Evolutionary conservation across 2,113 vertebrate genomes (phyloP).

Genomic region (Phyllopteryx taeniolatus): DNA sequence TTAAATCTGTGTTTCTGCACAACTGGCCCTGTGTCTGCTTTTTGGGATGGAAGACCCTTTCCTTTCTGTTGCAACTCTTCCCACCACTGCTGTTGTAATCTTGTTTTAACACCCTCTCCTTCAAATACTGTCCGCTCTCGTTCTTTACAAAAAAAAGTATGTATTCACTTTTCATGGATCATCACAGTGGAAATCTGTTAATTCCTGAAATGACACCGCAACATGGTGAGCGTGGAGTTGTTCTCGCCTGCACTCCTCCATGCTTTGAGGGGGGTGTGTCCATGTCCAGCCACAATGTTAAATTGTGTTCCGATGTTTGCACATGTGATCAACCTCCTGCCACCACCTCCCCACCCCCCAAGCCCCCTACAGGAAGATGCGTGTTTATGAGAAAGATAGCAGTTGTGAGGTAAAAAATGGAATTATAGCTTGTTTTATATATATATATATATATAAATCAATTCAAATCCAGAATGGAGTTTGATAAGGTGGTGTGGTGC

Average conservation of each 20-base stretch:
- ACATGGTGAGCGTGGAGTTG: constrained; percentile 1
- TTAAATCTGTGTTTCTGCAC: constrained; percentile 82
- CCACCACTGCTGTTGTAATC: background rate
- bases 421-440: background rate
- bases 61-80: constrained; percentile 33
- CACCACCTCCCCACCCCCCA: constrained; percentile 17
- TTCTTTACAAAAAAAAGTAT: background rate
- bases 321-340: constrained; percentile 75
- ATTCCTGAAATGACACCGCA: constrained; percentile 26
- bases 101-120: background rate
- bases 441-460: too few relatives aligned
- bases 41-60: constrained; percentile 57
- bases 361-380: constrained; percentile 61
- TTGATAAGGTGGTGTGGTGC: too few relatives aligned
- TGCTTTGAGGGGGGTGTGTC: constrained; percentile 74
- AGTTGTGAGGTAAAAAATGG: constrained; percentile 1
- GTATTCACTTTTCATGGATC: constrained; percentile 7
- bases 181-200: constrained; percentile 36
- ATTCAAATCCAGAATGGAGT: constrained; percentile 5
- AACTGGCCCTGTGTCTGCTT: constrained; percentile 76
- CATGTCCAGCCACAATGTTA: constrained; percentile 62
- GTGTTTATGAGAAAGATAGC: constrained; percentile 16
- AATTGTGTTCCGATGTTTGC: constrained; percentile 75
- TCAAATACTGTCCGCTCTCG: background rate
- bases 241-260: constrained; percentile 35